Evolutionary conservation across 2,113 vertebrate species (phyloP), one percentile per base, ranked within the genome.

Genomic region (Cyprinodon brontotheroides): DNA sequence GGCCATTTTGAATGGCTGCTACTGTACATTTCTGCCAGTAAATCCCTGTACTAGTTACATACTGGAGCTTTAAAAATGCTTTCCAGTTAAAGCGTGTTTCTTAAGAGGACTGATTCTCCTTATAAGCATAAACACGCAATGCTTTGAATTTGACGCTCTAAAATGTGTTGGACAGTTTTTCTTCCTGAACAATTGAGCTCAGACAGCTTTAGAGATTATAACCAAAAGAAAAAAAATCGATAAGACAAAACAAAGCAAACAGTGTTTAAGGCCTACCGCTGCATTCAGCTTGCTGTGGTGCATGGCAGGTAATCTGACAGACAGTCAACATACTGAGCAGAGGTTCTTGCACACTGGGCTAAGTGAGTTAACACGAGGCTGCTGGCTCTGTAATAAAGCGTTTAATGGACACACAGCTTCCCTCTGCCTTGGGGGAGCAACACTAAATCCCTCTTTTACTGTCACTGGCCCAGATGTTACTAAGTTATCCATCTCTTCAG

Each of bases 331-430:
- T 47, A 92, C 95, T 93, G 94, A 94, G 93, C 94, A 94, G 94
- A 95, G 90, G 94, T 93, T 94, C 94, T 89, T 83, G 79, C 76
- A 95, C 91, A 94, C 94, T 92, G 95, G 94, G 95, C 95, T 98
- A 98, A 98, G 96, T 95, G 95, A 97, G 96, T 98, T 98, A 99
- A 95, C 95, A 95, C 91, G 94, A 94, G 94, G 96, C 97, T 98
- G 95, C 96, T 94, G 97, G 97, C 97, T 89, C 95, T 97, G 97
- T 98, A 98, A 99, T 98, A 98, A 98, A 99, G 96, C 95, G 95
- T 96, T 96, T 98, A 98, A 98, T 99, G 98, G 97, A 98, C 96
- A 98, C 96, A 96, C 96, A 96, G 96, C 94, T 95, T 97, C 95
- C 95, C 85, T 95, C 94, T 94, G 94, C 95, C 97, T 96, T 97